Base-by-base conservation (phyloP, 2,888 invertebrate genomes). In the Ditylenchus weischeri region DNA sequence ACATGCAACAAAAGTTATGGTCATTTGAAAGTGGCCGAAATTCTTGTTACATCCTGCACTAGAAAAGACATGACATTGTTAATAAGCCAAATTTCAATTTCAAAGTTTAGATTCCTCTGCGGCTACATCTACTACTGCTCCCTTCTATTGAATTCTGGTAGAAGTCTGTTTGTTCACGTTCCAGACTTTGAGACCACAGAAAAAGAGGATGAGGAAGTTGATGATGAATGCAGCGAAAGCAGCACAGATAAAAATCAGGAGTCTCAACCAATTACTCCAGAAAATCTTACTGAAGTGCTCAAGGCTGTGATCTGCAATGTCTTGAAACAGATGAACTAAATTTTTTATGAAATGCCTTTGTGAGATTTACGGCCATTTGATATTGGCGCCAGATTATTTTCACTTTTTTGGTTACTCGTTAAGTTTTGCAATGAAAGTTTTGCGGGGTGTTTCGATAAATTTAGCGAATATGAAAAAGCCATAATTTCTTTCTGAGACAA, bases 51-150 rank as follows among this genome's bases (percentile, higher is more conserved):
- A n/a, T n/a, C n/a, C n/a, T n/a, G n/a, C n/a, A n/a, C n/a, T n/a
- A n/a, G n/a, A n/a, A n/a, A n/a, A n/a, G n/a, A n/a, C n/a, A n/a
- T n/a, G n/a, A n/a, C n/a, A n/a, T n/a, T n/a, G n/a, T n/a, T n/a
- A n/a, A n/a, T n/a, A n/a, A n/a, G n/a, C n/a, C n/a, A n/a, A n/a
- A n/a, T n/a, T n/a, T n/a, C n/a, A n/a, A n/a, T n/a, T n/a, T n/a
- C n/a, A n/a, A n/a, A n/a, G n/a, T n/a, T n/a, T n/a, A 69, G 69
- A 58, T 70, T 50, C 66, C 71, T 71, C 23, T 71, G 71, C 57
- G 71, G 60, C n/a, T 71, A 69, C 57, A 64, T 72, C 51, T 71
- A 72, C 43, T 71, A 71, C 62, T 69, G 57, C 51, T 67, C 70
- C 10, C 29, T 71, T 47, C 48, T 48, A 23, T 47, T 50, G 23